Conservation (phyloP, 2,797 vertebrate species). For the Scarus forsteni region DNA sequence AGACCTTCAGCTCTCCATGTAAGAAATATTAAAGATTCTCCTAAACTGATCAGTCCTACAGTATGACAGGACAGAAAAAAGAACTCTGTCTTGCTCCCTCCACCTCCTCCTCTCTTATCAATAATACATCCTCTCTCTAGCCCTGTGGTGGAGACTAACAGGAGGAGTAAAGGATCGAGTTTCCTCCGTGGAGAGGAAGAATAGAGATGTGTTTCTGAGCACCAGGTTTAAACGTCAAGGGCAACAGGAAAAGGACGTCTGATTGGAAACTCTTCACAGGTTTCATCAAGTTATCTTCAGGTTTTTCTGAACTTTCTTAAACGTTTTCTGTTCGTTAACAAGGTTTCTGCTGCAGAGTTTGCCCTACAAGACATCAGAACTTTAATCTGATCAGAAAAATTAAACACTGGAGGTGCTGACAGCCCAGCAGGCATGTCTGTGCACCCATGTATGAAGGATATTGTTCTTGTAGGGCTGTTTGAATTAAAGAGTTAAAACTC, state of each 20-base stretch:
- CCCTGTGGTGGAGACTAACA: conserved; percentile 33
- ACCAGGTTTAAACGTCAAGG: conserved; percentile 31
- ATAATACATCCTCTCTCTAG: conserved; percentile 43
- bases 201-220: conserved; percentile 22
- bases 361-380: too few species aligned
- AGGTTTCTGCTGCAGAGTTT: neutral
- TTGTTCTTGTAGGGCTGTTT: too few species aligned
- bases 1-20: neutral
- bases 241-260: neutral
- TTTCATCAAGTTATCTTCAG: neutral
- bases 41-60: conserved; percentile 1
- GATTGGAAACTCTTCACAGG: neutral
- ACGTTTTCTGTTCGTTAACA: neutral
- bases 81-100: neutral
- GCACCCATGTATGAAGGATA: too few species aligned
- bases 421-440: too few species aligned
- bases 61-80: conserved; percentile 29
- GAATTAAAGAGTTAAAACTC: too few species aligned
- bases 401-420: too few species aligned
- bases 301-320: neutral
- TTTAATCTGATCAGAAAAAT: too few species aligned
- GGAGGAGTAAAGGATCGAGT: conserved; percentile 35
- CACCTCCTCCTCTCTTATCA: conserved; percentile 20
- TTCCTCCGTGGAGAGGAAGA: conserved; percentile 39
- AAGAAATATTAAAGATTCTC: neutral